Base-by-base conservation (phyloP, 2,113 vertebrate species). In the Chaetura pelagica region DNA sequence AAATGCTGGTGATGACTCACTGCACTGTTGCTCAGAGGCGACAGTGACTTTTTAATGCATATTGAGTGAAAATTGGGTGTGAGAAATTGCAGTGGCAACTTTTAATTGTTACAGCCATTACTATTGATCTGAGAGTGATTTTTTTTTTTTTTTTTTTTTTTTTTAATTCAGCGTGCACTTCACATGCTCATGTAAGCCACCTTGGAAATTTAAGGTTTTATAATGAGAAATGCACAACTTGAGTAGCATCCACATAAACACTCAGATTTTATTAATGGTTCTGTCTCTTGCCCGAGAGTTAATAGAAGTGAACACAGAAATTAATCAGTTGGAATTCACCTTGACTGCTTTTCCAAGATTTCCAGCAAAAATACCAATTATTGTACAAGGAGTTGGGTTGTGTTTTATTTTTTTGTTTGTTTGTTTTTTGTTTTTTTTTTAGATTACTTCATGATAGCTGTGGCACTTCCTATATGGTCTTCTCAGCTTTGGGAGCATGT, bases 41-140 rank as follows among this genome's bases (percentile, higher is more conserved):
- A 67, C 68, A 74, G 51, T 72, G 44, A 88, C 26, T 77, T 81
- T 73, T 84, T 75, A 86, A 74, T 89, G 40, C 10, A 0, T 64
- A 34, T 32, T 77, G 83, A 90, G 64, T 68, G 87, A 96, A 94
- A 94, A 86, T 15, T 92, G 42, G 42, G 57, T 88, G 76, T 96
- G 85, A 96, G 87, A 90, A 92, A 86, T 75, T 66, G 72, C 40
- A 61, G 44, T 81, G 64, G 88, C 88, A 85, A 52, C n/a, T n/a
- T n/a, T 59, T 42, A 67, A 32, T 44, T 94, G 62, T 79, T 96
- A 40, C 49, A 84, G 59, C 85, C 63, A 24, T 91, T 74, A 85
- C 72, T 52, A 52, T 34, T 76, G 63, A 66, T 76, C 35, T 38
- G 26, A 67, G 23, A 55, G 21, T 55, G 34, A 22, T 1, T 27